Evolutionary conservation across 2,888 invertebrate genomes (phyloP), one percentile per base, ranked within the genome.

Genomic region (Eupithecia inturbata): DNA sequence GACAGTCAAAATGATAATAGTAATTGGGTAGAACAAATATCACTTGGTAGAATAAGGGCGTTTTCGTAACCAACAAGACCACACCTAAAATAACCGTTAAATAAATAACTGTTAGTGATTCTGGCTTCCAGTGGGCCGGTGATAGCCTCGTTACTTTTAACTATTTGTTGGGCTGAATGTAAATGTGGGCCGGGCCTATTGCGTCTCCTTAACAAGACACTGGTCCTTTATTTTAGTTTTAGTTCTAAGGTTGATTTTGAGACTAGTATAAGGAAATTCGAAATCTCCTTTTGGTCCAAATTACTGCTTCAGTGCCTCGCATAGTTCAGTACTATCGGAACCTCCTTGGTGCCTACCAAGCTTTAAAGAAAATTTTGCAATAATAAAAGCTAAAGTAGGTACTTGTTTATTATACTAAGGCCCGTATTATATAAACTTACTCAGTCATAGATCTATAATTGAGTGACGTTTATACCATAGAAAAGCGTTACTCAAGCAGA

Each of bases 91-190:
- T 78, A 77, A 72, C 75, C 70, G 70, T 77, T 73, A 79, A 62
- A 77, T 75, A 77, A 79, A 74, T 71, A 76, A 71, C 73, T 71
- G 72, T 75, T 63, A 79, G 74, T 66, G 76, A 75, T 74, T 74
- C 69, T 76, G 72, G 70, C 76, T 74, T 78, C 71, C 72, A 70
- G 72, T 74, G 73, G 71, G 72, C 70, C 72, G 60, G 72, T 75
- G 76, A 78, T 68, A 72, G 73, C 75, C 74, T 75, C 79, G 77
- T 79, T 78, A 75, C 75, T 77, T 78, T 79, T 79, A 77, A 78
- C 80, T 79, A 74, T 78, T 74, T 79, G 74, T 75, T 49, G 71
- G 67, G 78, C 73, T 74, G 75, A 78, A 80, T 80, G 77, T 74
- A 76, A 78, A 80, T 78, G 77, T 73, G 76, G 63, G 28, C 62